Evolutionary conservation across 2,113 vertebrate genomes (phyloP).

Genomic region (Amblyopsis rosae): DNA sequence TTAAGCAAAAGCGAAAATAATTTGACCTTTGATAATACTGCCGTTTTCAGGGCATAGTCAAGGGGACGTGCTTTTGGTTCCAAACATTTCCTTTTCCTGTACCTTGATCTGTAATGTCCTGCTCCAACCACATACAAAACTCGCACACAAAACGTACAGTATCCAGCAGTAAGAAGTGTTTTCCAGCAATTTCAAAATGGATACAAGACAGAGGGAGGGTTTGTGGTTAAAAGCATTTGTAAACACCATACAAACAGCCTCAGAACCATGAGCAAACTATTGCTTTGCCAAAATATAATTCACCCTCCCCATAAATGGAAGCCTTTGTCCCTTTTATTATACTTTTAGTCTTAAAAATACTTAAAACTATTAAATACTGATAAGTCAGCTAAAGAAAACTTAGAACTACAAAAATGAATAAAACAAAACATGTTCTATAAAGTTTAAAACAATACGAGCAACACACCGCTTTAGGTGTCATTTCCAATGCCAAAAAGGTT

Average conservation of each 20-base stretch:
- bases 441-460: conserved; percentile 52
- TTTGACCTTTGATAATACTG: conserved; percentile 74
- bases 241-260: conserved; percentile 7
- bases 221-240: conserved; percentile 1
- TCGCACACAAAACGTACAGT: conserved; percentile 23
- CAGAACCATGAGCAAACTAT: conserved; percentile 16
- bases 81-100: conserved; percentile 42
- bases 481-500: conserved; percentile 29
- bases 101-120: conserved; percentile 50
- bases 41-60: conserved; percentile 52
- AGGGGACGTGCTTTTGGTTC: conserved; percentile 60
- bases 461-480: conserved; percentile 23
- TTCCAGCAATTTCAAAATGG: conserved; percentile 37
- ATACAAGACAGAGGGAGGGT: conserved; percentile 14
- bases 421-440: conserved; percentile 28
- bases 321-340: conserved; percentile 61
- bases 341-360: conserved; percentile 59
- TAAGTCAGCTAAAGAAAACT: conserved; percentile 67
- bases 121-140: conserved; percentile 53
- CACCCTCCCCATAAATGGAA: conserved; percentile 45
- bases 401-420: conserved; percentile 35
- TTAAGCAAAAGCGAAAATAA: conserved; percentile 33
- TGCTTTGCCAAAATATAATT: conserved; percentile 16
- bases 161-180: conserved; percentile 57
- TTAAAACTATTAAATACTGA: conserved; percentile 79